Evolutionary conservation across 2,888 invertebrate species (phyloP), one percentile per base, ranked within the genome.

Genomic region (Cylindroiulus punctatus): DNA sequence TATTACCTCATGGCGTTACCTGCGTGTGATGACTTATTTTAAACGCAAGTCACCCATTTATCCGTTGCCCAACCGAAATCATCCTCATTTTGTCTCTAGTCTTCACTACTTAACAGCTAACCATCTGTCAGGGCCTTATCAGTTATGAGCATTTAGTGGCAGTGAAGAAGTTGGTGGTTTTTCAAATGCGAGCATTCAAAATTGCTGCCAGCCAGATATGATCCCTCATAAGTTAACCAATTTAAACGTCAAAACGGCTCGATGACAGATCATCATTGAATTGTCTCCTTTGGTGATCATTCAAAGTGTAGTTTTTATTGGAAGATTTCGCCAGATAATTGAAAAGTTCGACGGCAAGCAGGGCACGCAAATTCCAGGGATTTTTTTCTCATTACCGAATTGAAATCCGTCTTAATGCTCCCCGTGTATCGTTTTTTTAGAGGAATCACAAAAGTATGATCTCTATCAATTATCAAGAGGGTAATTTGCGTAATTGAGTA

Each of bases 401-500:
- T 65, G 65, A 65, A 65, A 65, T 65, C 65, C 65, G 65, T 65
- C 65, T 65, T 26, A 65, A 65, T 65, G 65, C 65, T 52, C 5
- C 19, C 19, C n/a, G 52, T 52, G 52, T 52, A 65, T 82, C 82
- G 36, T 81, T 82, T 42, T 81, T 82, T 42, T 40, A 81, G 17
- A n/a, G 14, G 22, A 82, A 42, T 82, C 42, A 19, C n/a, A 40
- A 42, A 82, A 82, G 82, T 82, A 82, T 82, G 82, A 82, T 82
- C 42, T 82, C 42, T 19, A 82, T 82, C 82, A 82, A 82, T 82
- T 82, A 82, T 82, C 82, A 82, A 14, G 82, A 82, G 82, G 22
- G 42, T 82, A 82, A 82, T 82, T 82, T 82, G 42, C 42, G 82
- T 82, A 82, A 82, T 82, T 82, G 82, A 82, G 82, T 82, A 36